phyloP scores from a whole-genome alignment of 2,888 invertebrate species.

The Itoplectis maculator region DNA sequence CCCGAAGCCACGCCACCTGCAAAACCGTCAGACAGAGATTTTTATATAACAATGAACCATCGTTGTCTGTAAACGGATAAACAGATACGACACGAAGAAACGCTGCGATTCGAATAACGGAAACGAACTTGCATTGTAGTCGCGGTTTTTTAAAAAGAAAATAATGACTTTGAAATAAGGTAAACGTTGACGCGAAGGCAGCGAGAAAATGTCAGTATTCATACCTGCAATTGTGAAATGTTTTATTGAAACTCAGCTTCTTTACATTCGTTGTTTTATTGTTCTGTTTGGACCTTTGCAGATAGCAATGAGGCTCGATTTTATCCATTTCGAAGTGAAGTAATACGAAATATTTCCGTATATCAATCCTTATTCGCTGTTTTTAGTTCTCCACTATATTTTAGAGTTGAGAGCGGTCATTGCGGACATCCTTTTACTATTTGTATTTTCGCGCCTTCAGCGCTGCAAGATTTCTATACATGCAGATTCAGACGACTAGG shows the following conservation, averaged over 20 bases:
- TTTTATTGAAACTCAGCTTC: not conserved
- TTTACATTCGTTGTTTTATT: not conserved
- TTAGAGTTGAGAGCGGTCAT: not conserved
- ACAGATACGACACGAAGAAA: not conserved
- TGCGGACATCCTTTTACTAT: not conserved
- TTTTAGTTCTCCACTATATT: too few relatives aligned
- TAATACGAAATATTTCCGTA: not conserved
- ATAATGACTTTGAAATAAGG: slow-evolving; percentile 5
- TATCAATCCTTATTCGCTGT: not conserved
- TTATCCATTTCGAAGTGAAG: not conserved
- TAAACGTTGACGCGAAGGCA: not conserved
- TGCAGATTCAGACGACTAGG: not conserved
- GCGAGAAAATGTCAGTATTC: not conserved
- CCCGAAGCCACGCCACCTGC: slow-evolving; percentile 86
- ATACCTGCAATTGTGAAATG: not conserved
- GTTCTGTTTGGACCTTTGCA: not conserved
- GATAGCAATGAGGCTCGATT: not conserved
- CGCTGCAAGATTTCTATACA: slow-evolving; percentile 14
- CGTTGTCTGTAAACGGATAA: not conserved
- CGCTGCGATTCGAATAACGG: not conserved
- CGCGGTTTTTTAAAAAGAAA: not conserved
- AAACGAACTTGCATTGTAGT: not conserved
- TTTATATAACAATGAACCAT: slow-evolving; percentile 34
- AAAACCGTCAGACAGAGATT: slow-evolving; percentile 66
- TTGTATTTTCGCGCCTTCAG: not conserved